Conservation (phyloP, 2,113 vertebrate species). For the Hemichromis elongatus region DNA sequence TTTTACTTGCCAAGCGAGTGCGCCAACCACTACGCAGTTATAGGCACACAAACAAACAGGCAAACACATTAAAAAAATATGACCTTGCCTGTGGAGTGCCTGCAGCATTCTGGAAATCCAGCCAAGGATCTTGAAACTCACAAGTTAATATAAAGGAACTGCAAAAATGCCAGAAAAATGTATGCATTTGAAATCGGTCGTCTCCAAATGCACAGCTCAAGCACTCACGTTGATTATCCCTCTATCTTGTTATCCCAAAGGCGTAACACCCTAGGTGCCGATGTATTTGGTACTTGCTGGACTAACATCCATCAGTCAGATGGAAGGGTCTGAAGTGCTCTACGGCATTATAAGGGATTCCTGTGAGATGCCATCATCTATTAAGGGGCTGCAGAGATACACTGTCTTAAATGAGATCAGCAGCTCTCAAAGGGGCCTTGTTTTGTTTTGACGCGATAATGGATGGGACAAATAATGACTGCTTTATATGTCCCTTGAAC, state of each 20-base stretch:
- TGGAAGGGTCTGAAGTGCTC: constrained; percentile 29
- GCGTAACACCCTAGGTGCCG: not conserved
- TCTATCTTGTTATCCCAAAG: not conserved
- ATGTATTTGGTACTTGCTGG: constrained; percentile 9
- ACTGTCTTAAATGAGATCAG: constrained; percentile 37
- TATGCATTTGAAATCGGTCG: not conserved
- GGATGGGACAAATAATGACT: constrained; percentile 7
- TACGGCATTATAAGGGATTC: constrained; percentile 35
- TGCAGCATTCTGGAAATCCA: not conserved
- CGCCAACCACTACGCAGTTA: not conserved
- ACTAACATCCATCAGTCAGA: constrained; percentile 39
- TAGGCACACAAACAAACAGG: not conserved
- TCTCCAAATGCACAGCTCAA: not conserved
- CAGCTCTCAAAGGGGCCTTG: constrained; percentile 27
- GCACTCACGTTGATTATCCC: constrained; percentile 3
- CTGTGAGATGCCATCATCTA: constrained; percentile 38
- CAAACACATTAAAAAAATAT: not conserved
- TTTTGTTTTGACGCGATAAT: constrained; percentile 27
- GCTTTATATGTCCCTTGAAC: constrained; percentile 1
- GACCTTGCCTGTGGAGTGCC: not conserved
- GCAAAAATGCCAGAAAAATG: not conserved
- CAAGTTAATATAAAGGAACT: not conserved
- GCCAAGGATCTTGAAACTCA: not conserved
- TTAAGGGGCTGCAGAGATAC: constrained; percentile 21
- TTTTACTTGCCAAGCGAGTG: not conserved